Percentiles rank a stretch among this genome's conserved stretches.
phyloP scores from a whole-genome alignment of 2,113 vertebrate species.

The Cromileptes altivelis region DNA sequence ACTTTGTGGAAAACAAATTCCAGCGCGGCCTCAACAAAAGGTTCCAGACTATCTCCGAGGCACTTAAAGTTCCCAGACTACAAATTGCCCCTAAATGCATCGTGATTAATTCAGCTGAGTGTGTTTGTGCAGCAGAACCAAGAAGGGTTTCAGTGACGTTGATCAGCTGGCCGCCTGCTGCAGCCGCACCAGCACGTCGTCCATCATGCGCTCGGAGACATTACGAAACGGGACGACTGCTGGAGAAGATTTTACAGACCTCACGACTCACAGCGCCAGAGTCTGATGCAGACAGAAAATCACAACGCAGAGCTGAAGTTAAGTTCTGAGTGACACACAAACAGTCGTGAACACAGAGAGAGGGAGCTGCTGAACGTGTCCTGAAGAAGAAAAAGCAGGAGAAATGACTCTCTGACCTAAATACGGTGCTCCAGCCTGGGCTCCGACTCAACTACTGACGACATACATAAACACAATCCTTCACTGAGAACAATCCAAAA shows the following conservation, averaged over 20 bases:
- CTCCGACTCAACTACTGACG: slow-evolving; percentile 41
- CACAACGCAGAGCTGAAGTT: too few relatives aligned
- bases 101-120: slow-evolving; percentile 41
- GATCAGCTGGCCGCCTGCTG: slow-evolving; percentile 47
- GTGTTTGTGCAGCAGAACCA: slow-evolving; percentile 10
- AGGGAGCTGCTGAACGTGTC: not conserved
- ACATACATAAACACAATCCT: slow-evolving; percentile 53
- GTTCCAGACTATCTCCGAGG: slow-evolving; percentile 42
- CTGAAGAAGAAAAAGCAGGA: slow-evolving; percentile 23
- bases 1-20: slow-evolving; percentile 42
- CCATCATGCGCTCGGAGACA: slow-evolving; percentile 4
- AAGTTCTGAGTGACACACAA: too few relatives aligned
- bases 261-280: not conserved
- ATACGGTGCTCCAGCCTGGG: slow-evolving; percentile 9
- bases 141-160: slow-evolving; percentile 17
- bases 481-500: slow-evolving; percentile 38
- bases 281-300: too few relatives aligned
- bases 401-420: slow-evolving; percentile 15
- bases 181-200: not conserved
- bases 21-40: slow-evolving; percentile 32
- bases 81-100: slow-evolving; percentile 58
- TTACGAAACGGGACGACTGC: not conserved
- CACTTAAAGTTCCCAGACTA: slow-evolving; percentile 57
- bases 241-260: not conserved
- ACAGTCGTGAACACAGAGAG: too few relatives aligned